Evolutionary conservation across 2,113 vertebrate genomes (phyloP), one percentile per base, ranked within the genome.

Genomic region (Syngnathus scovelli): DNA sequence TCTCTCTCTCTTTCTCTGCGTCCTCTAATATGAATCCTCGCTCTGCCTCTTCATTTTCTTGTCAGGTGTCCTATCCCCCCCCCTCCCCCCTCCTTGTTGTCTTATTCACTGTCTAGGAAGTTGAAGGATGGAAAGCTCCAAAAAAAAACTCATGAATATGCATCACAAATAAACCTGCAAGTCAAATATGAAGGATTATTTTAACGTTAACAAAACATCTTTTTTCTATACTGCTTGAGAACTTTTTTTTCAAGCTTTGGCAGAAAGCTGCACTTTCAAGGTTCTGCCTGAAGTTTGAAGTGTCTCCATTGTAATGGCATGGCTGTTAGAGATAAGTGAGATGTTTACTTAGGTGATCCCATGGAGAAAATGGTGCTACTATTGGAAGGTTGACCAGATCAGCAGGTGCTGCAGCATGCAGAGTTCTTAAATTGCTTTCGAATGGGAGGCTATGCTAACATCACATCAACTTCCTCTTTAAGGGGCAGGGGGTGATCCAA

Each of bases 381-480:
- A 68, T 66, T 66, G 43, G 77, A 61, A 77, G 77, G 66, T 64
- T 78, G 82, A 78, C 68, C 72, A 69, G 73, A 81, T 55, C 78
- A 71, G 72, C 68, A 70, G 55, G 72, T 61, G 78, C 33, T 72
- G 78, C 75, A 66, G 69, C 84, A 81, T 67, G 85, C 83, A 64
- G 85, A 72, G 83, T 81, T 67, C 37, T 67, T 72, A 83, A 82
- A 88, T 87, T 85, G 83, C 67, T 81, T 87, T 83, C 69, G 68
- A 68, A 71, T 61, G 68, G 72, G 66, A 76, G 78, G 71, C 15
- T 18, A 7, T 48, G 19, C 66, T 71, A 78, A 76, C 68, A 59
- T 74, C 56, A 67, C 61, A 70, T 68, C 49, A 62, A 72, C 68
- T 33, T 18, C 66, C n/a, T 71, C 68, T 75, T 78, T 78, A 68